Conservation (phyloP, 2,888 invertebrate genomes). For the Brachypterus glaber region DNA sequence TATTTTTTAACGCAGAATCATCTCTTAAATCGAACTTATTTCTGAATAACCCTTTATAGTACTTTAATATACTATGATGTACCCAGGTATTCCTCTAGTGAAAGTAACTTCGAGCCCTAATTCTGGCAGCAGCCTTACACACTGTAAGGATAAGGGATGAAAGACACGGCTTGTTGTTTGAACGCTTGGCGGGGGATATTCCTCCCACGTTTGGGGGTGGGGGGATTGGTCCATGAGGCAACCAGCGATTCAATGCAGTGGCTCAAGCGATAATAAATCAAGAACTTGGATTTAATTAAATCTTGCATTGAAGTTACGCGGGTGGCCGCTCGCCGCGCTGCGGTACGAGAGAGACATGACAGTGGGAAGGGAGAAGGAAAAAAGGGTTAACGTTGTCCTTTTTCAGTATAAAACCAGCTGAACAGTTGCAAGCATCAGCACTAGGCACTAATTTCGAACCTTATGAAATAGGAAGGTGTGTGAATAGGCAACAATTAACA, state of each 20-base stretch:
- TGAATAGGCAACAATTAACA: too few relatives aligned
- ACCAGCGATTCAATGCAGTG: slow-evolving; percentile 17
- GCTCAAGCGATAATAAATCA: slow-evolving; percentile 46
- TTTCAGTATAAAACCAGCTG: too few relatives aligned
- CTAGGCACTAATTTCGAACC: too few relatives aligned
- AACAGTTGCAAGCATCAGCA: too few relatives aligned
- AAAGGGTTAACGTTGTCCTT: too few relatives aligned
- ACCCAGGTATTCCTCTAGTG: too few relatives aligned
- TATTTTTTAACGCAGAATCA: too few relatives aligned
- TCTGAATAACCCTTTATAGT: too few relatives aligned
- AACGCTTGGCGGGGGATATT: slow-evolving; percentile 10
- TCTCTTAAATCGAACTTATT: too few relatives aligned
- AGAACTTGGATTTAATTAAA: slow-evolving; percentile 47
- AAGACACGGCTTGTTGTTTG: slow-evolving; percentile 19
- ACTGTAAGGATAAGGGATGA: slow-evolving; percentile 23
- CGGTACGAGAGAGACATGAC: slow-evolving; percentile 33
- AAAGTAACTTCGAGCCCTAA: too few relatives aligned
- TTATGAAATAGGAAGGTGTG: too few relatives aligned
- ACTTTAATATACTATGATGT: too few relatives aligned
- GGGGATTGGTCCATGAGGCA: slow-evolving; percentile 18
- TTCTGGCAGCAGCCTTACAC: slow-evolving; percentile 10
- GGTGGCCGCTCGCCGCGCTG: slow-evolving; percentile 42
- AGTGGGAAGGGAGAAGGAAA: background rate
- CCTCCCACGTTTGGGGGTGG: slow-evolving; percentile 3
- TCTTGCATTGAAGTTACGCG: slow-evolving; percentile 47